These are phyloP conservation scores for Actinernus sp. DNA, from an alignment of 92 coral and sea anemone genomes.

Conservation along the genomic window DNA sequence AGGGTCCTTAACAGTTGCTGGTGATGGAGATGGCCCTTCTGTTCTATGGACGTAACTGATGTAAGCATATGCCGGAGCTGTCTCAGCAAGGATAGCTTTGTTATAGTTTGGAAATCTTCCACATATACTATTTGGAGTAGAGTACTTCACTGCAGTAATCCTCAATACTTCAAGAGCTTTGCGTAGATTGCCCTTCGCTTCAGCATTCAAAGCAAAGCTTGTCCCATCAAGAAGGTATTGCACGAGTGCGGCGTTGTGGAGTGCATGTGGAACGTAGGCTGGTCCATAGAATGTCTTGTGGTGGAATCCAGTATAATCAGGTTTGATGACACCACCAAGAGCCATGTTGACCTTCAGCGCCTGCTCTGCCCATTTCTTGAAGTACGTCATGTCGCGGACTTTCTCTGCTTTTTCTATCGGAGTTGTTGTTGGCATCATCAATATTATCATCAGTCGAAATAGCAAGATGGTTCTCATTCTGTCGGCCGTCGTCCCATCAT, in stretches of 20 bases:
- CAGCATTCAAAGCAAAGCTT: constrained; percentile 21
- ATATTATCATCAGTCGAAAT: constrained; percentile 57
- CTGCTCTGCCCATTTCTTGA: constrained; percentile 69
- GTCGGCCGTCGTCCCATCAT: constrained; percentile 84
- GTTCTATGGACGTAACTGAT: constrained; percentile 24
- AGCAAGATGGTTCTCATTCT: constrained; percentile 65
- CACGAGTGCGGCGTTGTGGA: constrained; percentile 52
- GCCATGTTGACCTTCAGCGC: constrained; percentile 67
- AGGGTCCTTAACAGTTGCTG: neutral
- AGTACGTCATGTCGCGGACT: constrained; percentile 60
- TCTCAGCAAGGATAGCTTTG: constrained; percentile 11
- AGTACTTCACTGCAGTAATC: constrained; percentile 41
- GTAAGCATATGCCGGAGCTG: constrained; percentile 68
- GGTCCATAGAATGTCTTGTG: constrained; percentile 73
- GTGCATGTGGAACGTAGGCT: constrained; percentile 65
- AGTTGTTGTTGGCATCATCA: constrained; percentile 46
- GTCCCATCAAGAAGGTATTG: constrained; percentile 72
- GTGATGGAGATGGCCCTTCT: neutral
- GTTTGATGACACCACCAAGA: constrained; percentile 73
- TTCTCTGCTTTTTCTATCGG: constrained; percentile 26
- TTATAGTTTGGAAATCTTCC: constrained; percentile 78
- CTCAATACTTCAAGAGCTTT: constrained; percentile 27
- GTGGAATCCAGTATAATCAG: constrained; percentile 82
- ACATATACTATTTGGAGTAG: constrained; percentile 58
- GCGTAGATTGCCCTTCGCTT: constrained; percentile 41